Conservation (phyloP, 2,888 invertebrate species). For the Eupeodes luniger region DNA sequence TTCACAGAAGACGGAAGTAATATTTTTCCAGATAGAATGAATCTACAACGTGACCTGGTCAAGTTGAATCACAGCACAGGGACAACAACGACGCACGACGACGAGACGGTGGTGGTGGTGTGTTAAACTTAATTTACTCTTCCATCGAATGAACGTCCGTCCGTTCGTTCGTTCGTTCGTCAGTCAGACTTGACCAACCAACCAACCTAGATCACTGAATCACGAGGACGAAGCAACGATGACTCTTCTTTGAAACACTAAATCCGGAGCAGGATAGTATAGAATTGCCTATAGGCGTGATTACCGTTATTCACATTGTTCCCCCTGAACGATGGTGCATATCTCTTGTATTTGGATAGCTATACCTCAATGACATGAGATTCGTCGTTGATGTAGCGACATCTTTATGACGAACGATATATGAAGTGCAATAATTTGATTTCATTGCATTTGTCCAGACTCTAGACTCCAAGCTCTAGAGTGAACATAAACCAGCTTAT, state of each 20-base stretch:
- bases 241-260: conserved; percentile 30
- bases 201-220: not conserved
- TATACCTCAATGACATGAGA: conserved; percentile 3
- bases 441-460: conserved; percentile 30
- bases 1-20: conserved; percentile 57
- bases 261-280: not conserved
- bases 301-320: conserved; percentile 34
- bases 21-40: conserved; percentile 30
- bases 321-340: not conserved
- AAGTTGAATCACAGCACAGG: not conserved
- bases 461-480: no score
- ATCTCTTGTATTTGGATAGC: not conserved
- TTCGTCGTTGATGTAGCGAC: conserved; percentile 12
- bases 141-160: not conserved
- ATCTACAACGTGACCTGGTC: conserved; percentile 44
- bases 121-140: conserved; percentile 41
- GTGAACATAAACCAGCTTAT: not conserved
- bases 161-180: not conserved
- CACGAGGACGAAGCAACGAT: not conserved
- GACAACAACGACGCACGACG: not conserved
- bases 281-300: conserved; percentile 42
- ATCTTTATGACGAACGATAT: conserved; percentile 4
- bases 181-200: not conserved
- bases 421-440: conserved; percentile 53
- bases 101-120: conserved; percentile 14